Evolutionary conservation across 92 coral and sea anemone species (phyloP), one percentile per base, ranked within the genome.

Genomic region (Porites rus): DNA sequence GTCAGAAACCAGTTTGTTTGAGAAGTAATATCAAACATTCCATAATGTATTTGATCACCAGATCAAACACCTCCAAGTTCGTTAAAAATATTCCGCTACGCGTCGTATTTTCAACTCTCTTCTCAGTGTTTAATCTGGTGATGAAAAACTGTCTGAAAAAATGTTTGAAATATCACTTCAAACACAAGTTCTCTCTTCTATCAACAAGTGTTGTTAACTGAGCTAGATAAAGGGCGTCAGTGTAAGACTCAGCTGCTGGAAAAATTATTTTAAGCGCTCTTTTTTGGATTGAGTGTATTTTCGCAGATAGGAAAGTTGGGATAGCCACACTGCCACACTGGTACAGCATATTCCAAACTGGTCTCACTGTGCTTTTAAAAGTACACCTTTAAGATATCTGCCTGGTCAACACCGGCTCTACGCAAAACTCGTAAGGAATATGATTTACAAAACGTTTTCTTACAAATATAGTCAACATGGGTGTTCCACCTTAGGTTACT

Each of bases 271-370:
- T 58, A 22, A 83, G 69, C 46, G 80, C 80, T 46, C 87, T 72
- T 56, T 25, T 72, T 46, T 72, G 80, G 69, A 72, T 22, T 72
- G 74, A 22, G 65, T 82, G 84, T 14, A 83, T 53, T 76, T 24
- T 63, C n/a, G 69, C 75, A 21, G 84, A 76, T 46, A 68, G 69
- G 10, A 31, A 89, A 17, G 51, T 69, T 18, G 92, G 83, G 51
- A 84, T 89, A 43, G 60, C 54, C 61, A n/a, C n/a, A n/a, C n/a
- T 83, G 81, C 88, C 85, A 76, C 84, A 76, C 81, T 0, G 80
- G 85, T 19, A 81, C 93, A 8, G 80, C 87, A 53, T 90, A 86
- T 74, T 81, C 90, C 50, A 81, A 17, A 91, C 84, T 17, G 91
- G 82, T 61, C 86, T 70, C 7, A 91, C 76, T 46, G 88, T 46